These are phyloP conservation scores for Heteronetta atricapilla DNA, from an alignment of 2,113 vertebrate genomes.

Conservation along the genomic window DNA sequence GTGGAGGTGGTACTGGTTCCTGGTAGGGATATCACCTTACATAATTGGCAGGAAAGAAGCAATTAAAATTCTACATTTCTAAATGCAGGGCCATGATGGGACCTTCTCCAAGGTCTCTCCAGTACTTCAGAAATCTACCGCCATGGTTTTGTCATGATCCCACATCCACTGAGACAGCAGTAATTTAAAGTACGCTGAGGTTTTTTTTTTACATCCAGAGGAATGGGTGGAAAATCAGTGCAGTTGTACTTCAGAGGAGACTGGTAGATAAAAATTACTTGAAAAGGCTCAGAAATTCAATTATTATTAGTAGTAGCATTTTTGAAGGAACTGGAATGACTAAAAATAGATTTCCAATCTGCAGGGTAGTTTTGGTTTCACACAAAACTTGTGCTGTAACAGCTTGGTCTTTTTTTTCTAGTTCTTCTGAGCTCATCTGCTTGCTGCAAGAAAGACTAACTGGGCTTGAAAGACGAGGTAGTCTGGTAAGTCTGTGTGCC, in stretches of 20 bases:
- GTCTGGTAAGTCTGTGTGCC: slow-evolving; percentile 29
- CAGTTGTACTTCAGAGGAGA: slow-evolving; percentile 63
- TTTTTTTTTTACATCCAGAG: neutral
- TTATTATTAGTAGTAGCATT: slow-evolving; percentile 64
- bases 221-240: neutral
- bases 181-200: neutral
- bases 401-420: neutral
- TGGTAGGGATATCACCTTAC: neutral
- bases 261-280: slow-evolving; percentile 63
- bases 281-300: slow-evolving; percentile 56
- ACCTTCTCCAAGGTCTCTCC: neutral
- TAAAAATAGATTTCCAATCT: slow-evolving; percentile 66
- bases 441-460: slow-evolving; percentile 58
- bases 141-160: neutral
- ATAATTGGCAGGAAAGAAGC: neutral
- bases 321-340: slow-evolving; percentile 48
- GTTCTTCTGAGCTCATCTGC: slow-evolving; percentile 33
- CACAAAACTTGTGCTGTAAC: slow-evolving; percentile 45
- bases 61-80: neutral
- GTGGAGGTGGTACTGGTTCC: neutral
- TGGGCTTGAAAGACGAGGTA: slow-evolving; percentile 1
- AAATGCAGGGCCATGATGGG: neutral
- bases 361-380: slow-evolving; percentile 54
- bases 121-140: neutral
- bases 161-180: accelerated